Conservation (phyloP, 2,797 vertebrate species). For the Chloroceryle amazona region DNA sequence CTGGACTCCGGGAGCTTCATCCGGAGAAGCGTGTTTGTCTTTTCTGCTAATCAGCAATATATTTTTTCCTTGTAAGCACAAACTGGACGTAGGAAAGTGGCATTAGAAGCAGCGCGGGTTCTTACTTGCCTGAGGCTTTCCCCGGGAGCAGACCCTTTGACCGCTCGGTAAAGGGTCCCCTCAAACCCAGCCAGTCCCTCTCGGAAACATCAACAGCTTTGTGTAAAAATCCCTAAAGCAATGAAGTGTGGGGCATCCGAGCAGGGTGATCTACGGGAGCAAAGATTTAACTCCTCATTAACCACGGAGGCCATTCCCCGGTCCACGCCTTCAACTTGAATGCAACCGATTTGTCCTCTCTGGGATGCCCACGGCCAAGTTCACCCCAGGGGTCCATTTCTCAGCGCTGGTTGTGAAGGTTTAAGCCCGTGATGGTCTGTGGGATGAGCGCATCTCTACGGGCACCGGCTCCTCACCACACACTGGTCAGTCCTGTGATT, state of each 20-base stretch:
- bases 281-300: not conserved
- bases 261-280: fast-evolving
- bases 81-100: fast-evolving
- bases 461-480: fast-evolving
- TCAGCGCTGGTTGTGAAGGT: fast-evolving
- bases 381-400: fast-evolving
- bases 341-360: fast-evolving
- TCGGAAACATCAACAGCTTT: fast-evolving
- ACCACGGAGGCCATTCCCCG: not conserved
- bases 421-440: fast-evolving
- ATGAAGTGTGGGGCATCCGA: not conserved
- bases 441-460: fast-evolving
- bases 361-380: fast-evolving
- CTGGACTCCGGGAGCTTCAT: not conserved
- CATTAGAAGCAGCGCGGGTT: fast-evolving
- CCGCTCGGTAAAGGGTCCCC: fast-evolving
- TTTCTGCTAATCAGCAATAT: not conserved
- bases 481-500: fast-evolving
- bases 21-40: not conserved
- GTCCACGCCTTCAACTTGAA: fast-evolving
- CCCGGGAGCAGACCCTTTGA: fast-evolving
- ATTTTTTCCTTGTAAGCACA: not conserved
- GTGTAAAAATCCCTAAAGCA: not conserved
- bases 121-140: fast-evolving
- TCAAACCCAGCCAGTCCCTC: no score